A percentile compares a stretch with the other conserved stretches of the same genome.
These are phyloP conservation scores for Cyclina sinensis DNA, from an alignment of 1,140 invertebrate genomes.

Conservation along the genomic window DNA sequence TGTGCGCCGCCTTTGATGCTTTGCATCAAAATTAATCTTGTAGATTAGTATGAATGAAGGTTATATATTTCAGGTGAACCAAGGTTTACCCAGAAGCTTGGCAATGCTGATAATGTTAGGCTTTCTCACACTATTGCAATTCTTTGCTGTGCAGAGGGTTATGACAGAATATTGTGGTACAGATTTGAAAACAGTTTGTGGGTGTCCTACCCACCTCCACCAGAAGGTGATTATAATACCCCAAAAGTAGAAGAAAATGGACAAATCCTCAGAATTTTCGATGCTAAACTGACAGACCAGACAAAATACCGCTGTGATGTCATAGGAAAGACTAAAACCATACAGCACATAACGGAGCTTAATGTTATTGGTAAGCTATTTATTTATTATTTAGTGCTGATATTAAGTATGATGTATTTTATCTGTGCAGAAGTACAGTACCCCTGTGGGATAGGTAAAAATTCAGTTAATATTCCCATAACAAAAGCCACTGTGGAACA, in stretches of 20 bases:
- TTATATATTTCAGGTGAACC: constrained; percentile 3
- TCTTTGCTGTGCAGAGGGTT: constrained; percentile 13
- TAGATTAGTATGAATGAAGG: no score
- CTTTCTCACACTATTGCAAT: neutral
- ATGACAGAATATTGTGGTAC: neutral
- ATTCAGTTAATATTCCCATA: no score
- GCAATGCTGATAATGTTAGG: neutral
- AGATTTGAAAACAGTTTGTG: neutral
- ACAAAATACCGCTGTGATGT: neutral
- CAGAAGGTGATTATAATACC: neutral
- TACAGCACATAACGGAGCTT: neutral
- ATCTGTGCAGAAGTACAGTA: no score
- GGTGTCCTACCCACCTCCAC: neutral
- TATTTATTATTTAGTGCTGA: neutral
- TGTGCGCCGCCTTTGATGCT: no score
- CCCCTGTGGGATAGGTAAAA: no score
- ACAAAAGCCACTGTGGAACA: no score
- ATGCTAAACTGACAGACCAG: neutral
- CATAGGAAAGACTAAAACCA: neutral
- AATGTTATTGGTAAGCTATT: neutral
- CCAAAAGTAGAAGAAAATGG: neutral
- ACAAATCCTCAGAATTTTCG: neutral
- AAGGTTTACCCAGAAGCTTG: neutral
- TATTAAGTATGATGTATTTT: no score
- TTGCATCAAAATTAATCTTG: no score